Evolutionary conservation across 2,113 vertebrate species (phyloP).

Genomic region (Lipotes vexillifer): DNA sequence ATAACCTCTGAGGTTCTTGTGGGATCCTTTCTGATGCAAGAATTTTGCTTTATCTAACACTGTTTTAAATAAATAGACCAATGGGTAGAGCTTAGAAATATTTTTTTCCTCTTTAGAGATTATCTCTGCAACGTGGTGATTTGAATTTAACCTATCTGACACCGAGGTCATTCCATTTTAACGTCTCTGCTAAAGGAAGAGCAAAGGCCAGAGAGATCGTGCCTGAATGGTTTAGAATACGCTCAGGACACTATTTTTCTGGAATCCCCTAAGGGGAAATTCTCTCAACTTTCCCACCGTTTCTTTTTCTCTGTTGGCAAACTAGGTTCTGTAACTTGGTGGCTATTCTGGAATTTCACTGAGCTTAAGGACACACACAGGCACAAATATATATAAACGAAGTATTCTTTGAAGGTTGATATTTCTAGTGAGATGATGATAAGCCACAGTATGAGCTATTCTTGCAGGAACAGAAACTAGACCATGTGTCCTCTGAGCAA

Average conservation of each 20-base stretch:
- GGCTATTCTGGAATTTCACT: background rate
- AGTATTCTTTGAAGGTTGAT: background rate
- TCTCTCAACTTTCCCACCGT: background rate
- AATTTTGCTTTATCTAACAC: conserved; percentile 45
- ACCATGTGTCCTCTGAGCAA: background rate
- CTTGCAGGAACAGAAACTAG: background rate
- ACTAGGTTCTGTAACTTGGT: background rate
- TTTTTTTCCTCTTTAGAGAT: background rate
- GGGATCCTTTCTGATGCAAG: background rate
- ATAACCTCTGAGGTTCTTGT: background rate
- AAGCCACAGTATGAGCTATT: background rate
- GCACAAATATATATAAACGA: background rate
- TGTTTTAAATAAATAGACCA: conserved; percentile 46
- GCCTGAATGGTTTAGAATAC: background rate
- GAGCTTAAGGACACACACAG: background rate
- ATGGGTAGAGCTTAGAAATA: background rate
- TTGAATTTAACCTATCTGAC: conserved; percentile 28
- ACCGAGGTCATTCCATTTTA: background rate
- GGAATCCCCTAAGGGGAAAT: background rate
- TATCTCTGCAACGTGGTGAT: background rate
- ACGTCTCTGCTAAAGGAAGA: conserved; percentile 7
- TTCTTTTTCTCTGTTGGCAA: conserved; percentile 2
- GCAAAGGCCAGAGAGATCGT: background rate
- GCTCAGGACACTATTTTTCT: background rate
- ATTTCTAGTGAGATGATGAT: background rate